These are phyloP conservation scores for Canis aureus DNA, from an alignment of 2,113 vertebrate species.

Conservation along the genomic window DNA sequence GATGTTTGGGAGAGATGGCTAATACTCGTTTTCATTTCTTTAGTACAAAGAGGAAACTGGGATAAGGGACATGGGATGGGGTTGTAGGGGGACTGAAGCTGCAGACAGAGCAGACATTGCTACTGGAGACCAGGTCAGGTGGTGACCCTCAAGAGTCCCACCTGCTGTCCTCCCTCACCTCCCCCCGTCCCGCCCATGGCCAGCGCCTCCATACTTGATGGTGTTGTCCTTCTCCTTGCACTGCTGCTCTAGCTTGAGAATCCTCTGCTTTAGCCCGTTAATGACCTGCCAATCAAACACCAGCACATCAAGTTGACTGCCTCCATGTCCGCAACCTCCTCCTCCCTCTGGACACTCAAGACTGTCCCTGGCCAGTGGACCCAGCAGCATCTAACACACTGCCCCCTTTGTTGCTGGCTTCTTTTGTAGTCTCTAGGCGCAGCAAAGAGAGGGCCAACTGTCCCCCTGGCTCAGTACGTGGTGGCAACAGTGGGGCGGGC, in stretches of 20 bases:
- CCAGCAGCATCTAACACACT: accelerated
- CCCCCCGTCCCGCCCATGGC: accelerated
- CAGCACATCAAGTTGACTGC: accelerated
- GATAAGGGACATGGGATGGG: not conserved
- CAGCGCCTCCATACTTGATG: constrained; percentile 86
- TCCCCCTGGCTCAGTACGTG: accelerated
- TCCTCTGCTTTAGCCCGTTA: constrained; percentile 93
- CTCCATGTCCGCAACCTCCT: accelerated
- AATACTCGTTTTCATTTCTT: accelerated
- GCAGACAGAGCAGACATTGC: accelerated
- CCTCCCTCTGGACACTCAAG: not conserved
- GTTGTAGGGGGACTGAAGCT: not conserved
- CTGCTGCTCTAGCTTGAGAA: constrained; percentile 94
- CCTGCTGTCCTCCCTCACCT: too few relatives aligned
- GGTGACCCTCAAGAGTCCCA: not conserved
- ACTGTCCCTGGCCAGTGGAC: too few relatives aligned
- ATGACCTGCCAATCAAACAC: constrained; percentile 88
- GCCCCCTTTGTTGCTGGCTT: accelerated
- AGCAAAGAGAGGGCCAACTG: accelerated
- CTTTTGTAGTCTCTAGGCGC: not conserved
- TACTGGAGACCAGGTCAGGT: accelerated
- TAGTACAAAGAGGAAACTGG: not conserved
- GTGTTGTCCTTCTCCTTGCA: constrained; percentile 94
- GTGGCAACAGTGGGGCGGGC: accelerated
- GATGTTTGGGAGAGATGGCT: not conserved